Base-by-base conservation (phyloP, 2,797 vertebrate species). In the Enoplosus armatus region DNA sequence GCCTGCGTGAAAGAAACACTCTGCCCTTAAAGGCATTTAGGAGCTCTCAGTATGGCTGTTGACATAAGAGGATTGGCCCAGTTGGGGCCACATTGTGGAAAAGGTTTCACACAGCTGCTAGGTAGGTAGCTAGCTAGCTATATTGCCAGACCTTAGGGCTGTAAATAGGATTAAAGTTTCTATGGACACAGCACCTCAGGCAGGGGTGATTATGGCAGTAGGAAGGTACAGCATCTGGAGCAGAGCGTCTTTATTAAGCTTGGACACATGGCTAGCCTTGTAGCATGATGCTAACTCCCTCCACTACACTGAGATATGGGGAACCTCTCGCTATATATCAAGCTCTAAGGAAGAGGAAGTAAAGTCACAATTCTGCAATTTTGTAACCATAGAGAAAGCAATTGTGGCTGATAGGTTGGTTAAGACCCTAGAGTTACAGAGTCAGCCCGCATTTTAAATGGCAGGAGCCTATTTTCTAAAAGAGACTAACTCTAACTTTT, bases 21-120 rank as follows among this genome's bases (percentile, higher is more conserved):
- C 51, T 71, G 82, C 76, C 77, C 66, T 89, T 85, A 75, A 90
- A 88, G 69, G 84, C 70, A 75, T 91, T 92, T 87, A 85, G 82
- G 26, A 84, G 83, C 79, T 85, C 85, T 86, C 82, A 83, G 81
- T 72, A 77, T 76, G 85, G 88, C 67, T 79, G 72, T 55, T 89
- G 87, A 83, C 41, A 48, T 94, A 95, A 95, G 88, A 94, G 93
- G 94, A 94, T 94, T 93, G 87, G 80, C 83, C 73, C 82, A 74
- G 72, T 87, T 89, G 84, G 84, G 76, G 86, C 79, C 67, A 84
- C 79, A 71, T 73, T 84, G 84, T 80, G 79, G 64, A 86, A 84
- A 76, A 37, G 47, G 77, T 89, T 89, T 86, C 71, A 80, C 80
- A 84, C 84, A 80, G 89, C 72, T 80, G 81, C 66, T 80, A 55